Evolutionary conservation across 2,797 vertebrate genomes (phyloP).

Genomic region (Thripadectes ignobilis): DNA sequence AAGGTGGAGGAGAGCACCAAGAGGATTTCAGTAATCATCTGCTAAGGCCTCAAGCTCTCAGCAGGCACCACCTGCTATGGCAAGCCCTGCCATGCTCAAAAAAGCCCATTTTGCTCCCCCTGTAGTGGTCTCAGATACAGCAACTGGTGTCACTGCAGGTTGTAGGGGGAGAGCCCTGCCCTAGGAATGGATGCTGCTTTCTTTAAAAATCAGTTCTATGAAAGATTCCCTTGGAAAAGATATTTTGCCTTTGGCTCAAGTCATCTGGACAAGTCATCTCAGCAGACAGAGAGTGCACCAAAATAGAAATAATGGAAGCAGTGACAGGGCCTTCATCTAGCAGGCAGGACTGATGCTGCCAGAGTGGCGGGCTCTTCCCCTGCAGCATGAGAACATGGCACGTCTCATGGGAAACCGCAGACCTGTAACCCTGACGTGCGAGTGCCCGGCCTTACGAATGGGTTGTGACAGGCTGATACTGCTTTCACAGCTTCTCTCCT

Average conservation of each 20-base stretch:
- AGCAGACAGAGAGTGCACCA: neutral
- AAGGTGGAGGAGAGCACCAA: neutral
- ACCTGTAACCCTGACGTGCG: conserved; percentile 34
- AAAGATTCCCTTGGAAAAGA: neutral
- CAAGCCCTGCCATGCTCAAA: neutral
- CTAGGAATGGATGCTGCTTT: neutral
- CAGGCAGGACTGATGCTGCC: neutral
- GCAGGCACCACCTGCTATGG: neutral
- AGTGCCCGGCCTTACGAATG: neutral
- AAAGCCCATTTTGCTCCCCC: neutral
- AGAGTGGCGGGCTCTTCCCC: fast-evolving
- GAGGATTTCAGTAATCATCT: neutral
- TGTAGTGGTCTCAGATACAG: neutral
- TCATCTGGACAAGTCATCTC: neutral
- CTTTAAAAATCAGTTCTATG: neutral
- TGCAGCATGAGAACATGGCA: neutral
- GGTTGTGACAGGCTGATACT: neutral
- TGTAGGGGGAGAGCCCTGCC: neutral
- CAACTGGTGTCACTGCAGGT: neutral
- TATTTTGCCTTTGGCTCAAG: neutral
- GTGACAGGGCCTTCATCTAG: neutral
- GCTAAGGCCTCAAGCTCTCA: neutral
- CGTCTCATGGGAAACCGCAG: conserved; percentile 59
- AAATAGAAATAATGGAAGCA: neutral
- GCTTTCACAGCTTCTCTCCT: neutral